These are phyloP conservation scores for Trachelus iudaicus DNA, from an alignment of 2,888 invertebrate species.

Conservation along the genomic window DNA sequence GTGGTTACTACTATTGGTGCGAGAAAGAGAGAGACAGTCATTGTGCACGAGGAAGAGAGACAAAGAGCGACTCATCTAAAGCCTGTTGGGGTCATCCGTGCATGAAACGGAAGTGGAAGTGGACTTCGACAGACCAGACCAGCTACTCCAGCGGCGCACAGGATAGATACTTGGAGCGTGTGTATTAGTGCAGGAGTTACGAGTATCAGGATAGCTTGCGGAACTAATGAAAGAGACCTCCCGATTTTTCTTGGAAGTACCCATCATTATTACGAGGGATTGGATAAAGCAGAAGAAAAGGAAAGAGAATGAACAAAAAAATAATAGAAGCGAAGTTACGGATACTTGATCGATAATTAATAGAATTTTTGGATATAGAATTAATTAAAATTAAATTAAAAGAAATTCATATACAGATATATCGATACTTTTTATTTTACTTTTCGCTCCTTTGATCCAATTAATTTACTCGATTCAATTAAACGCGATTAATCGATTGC, in stretches of 20 bases:
- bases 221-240: constrained; percentile 28
- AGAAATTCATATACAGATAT: background rate
- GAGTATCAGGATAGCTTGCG: constrained; percentile 4
- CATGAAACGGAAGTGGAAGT: constrained; percentile 38
- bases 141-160: background rate
- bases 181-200: background rate
- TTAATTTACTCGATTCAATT: background rate
- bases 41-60: constrained; percentile 20
- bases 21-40: background rate
- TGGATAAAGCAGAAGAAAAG: constrained; percentile 12
- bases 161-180: background rate
- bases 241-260: background rate
- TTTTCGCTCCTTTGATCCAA: too few relatives aligned
- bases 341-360: background rate
- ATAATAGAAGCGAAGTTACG: background rate
- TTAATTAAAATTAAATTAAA: background rate
- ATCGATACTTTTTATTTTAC: background rate
- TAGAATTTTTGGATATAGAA: background rate
- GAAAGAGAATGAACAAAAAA: background rate
- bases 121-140: constrained; percentile 18
- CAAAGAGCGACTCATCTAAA: constrained; percentile 16
- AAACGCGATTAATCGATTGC: background rate
- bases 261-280: constrained; percentile 13
- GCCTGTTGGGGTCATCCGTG: constrained; percentile 29
- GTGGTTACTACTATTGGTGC: background rate